Percentiles rank a stretch among this genome's conserved stretches.
These are phyloP conservation scores for Calliopum simillimum DNA, from an alignment of 2,888 invertebrate species.

Conservation along the genomic window DNA sequence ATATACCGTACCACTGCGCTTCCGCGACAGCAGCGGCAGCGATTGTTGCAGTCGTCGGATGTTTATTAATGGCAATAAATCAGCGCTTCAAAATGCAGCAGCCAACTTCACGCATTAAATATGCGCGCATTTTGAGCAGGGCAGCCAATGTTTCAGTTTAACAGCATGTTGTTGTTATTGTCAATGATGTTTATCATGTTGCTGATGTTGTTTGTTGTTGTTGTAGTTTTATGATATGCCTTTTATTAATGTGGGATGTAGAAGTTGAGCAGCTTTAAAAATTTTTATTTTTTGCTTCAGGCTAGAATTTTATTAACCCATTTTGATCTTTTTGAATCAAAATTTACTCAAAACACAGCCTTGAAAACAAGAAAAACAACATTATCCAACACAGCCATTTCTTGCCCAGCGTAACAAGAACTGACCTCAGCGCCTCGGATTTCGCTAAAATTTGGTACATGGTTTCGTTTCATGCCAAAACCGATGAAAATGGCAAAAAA, in stretches of 20 bases:
- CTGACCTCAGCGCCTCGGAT: too few species aligned
- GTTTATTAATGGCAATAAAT: slow-evolving; percentile 37
- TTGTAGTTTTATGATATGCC: slow-evolving; percentile 10
- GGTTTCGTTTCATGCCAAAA: too few species aligned
- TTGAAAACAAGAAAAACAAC: too few species aligned
- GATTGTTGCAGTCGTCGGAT: slow-evolving; percentile 11
- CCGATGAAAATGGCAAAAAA: too few species aligned
- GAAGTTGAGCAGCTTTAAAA: slow-evolving; percentile 16
- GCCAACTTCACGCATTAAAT: slow-evolving; percentile 31
- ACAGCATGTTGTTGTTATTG: slow-evolving; percentile 14
- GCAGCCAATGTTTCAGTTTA: slow-evolving; percentile 2
- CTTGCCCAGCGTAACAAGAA: too few species aligned
- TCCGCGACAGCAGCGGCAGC: neutral
- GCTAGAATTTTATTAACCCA: neutral
- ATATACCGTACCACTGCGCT: neutral
- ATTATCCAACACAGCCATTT: too few species aligned
- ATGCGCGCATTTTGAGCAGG: slow-evolving; percentile 21
- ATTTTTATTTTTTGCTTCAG: neutral
- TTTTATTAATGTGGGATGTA: slow-evolving; percentile 27
- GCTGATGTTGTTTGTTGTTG: slow-evolving; percentile 16
- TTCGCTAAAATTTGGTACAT: too few species aligned
- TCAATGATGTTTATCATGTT: neutral
- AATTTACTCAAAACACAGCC: too few species aligned
- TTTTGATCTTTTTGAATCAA: neutral
- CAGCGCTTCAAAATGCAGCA: slow-evolving; percentile 27